These are phyloP conservation scores for Misgurnus mizolepis DNA, from an alignment of 2,113 vertebrate genomes.

Conservation along the genomic window DNA sequence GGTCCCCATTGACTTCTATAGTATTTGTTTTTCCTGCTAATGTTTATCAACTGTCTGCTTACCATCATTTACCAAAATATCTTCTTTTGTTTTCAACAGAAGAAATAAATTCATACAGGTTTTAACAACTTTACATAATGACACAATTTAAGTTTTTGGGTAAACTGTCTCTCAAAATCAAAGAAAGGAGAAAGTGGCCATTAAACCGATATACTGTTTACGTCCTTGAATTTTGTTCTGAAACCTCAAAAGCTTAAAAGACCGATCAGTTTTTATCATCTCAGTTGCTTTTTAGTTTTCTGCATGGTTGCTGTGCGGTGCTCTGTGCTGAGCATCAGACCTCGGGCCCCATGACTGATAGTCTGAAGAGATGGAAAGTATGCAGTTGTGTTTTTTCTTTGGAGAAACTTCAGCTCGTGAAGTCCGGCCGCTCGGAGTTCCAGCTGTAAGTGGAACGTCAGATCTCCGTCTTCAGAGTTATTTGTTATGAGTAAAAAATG, in stretches of 20 bases:
- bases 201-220: neutral
- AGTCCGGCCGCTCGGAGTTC: conserved; percentile 16
- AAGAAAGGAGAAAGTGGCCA: neutral
- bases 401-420: conserved; percentile 2
- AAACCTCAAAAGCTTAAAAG: neutral
- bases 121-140: no score
- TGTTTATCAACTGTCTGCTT: no score
- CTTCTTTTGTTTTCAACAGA: no score
- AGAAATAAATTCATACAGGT: no score
- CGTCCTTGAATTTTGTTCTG: neutral
- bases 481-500: neutral
- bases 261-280: neutral
- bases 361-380: conserved; percentile 46
- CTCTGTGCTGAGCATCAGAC: neutral
- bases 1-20: no score
- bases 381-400: conserved; percentile 6
- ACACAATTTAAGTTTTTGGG: no score
- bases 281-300: neutral
- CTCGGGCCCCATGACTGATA: conserved; percentile 35
- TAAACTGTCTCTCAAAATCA: no score
- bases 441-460: conserved; percentile 41
- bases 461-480: conserved; percentile 11
- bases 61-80: no score
- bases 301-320: neutral
- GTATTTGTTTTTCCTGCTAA: no score